Evolutionary conservation across 1,140 invertebrate genomes (phyloP), one percentile per base, ranked within the genome.

Genomic region (Dendrolimus punctatus): DNA sequence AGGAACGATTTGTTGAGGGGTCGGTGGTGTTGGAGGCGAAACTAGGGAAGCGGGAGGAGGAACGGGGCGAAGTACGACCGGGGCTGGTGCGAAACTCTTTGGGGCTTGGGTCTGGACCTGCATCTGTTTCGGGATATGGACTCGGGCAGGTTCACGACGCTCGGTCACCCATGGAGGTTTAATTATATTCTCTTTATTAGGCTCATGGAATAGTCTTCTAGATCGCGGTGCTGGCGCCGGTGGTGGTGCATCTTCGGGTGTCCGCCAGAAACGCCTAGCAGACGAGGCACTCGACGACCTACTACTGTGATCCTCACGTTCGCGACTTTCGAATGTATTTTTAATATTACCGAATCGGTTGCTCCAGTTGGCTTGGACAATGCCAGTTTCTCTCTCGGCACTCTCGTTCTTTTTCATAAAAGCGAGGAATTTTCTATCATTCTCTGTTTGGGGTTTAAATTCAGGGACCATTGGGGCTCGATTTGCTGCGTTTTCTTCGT

Each of bases 341-440:
- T 95, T 96, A 7, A 96, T 93, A 60, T 94, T 94, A 1, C 93
- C 93, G 74, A 96, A 96, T 49, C 93, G 89, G 64, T 89, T 93
- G 57, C 90, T 94, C 94, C 94, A 95, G 59, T 94, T 93, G 69
- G 77, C 41, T 60, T 66, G 80, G 8, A 60, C 71, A 54, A 80
- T 71, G 48, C 9, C 76, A 5, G 57, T n/a, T 8, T 52, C 53
- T 51, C 64, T 66, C 46, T 50, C 77, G 68, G 58, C 88, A 68
- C 50, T 90, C 80, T 74, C 89, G 61, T 95, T 93, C 67, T 93
- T 94, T 53, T 92, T 92, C 62, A 96, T 92, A 56, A 96, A 92
- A 0, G 94, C 94, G 40, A 95, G 75, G 65, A 96, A 96, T 75
- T 96, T 96, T 39, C 90, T 88, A 80, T 96, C 95, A 56, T 94